Percentiles rank a stretch among this genome's conserved stretches.
These are phyloP conservation scores for Limanda limanda DNA, from an alignment of 2,113 vertebrate genomes.

Conservation along the genomic window DNA sequence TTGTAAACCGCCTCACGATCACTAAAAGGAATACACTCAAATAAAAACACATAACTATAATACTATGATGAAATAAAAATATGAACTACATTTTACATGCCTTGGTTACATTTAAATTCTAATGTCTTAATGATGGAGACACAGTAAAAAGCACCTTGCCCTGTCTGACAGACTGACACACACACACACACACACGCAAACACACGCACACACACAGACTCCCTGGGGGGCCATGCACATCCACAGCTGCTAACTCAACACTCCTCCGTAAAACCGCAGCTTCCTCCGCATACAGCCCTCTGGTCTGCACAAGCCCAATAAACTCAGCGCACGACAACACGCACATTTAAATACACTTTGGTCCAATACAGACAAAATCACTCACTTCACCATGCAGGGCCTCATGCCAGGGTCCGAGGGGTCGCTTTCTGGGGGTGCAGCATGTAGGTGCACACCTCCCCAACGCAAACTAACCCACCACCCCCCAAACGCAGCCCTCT, in stretches of 20 bases:
- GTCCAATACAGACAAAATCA: constrained; percentile 5
- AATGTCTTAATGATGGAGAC: background rate
- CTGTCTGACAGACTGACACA: background rate
- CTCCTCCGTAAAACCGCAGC: constrained; percentile 57
- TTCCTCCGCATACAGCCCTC: constrained; percentile 17
- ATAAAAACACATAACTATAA: too few species aligned
- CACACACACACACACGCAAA: background rate
- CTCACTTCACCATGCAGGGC: constrained; percentile 70
- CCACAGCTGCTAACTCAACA: constrained; percentile 44
- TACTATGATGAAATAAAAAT: too few species aligned
- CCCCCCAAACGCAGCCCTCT: constrained; percentile 25
- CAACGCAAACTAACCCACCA: constrained; percentile 11
- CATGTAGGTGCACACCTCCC: constrained; percentile 25
- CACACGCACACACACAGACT: background rate
- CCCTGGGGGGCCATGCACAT: constrained; percentile 43
- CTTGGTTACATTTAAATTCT: background rate
- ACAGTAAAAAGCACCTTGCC: background rate
- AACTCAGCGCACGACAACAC: background rate
- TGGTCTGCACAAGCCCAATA: background rate
- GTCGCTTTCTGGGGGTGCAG: constrained; percentile 29
- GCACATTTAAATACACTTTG: background rate
- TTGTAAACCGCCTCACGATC: too few species aligned
- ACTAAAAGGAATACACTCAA: too few species aligned
- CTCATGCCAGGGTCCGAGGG: constrained; percentile 44
- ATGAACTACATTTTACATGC: background rate